phyloP scores from a whole-genome alignment of 2,113 vertebrate species.

The Hydrolagus affinis region DNA sequence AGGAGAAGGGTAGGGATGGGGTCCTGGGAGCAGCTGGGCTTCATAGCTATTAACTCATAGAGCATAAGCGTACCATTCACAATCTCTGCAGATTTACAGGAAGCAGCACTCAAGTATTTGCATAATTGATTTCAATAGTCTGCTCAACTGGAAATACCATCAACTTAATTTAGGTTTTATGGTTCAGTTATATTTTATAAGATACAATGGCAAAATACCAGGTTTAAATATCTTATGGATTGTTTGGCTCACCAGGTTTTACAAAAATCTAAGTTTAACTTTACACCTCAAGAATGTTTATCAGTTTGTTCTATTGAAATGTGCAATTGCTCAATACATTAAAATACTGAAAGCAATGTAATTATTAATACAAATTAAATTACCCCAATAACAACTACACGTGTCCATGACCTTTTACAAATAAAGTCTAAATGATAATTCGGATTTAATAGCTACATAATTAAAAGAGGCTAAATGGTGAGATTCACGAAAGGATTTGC shows the following conservation, averaged over 20 bases:
- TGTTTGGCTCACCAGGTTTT: not conserved
- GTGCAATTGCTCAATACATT: not conserved
- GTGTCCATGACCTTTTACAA: no score
- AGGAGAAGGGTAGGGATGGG: no score
- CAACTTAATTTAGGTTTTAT: slow-evolving; percentile 14
- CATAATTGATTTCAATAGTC: not conserved
- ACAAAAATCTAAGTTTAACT: no score
- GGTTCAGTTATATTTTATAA: slow-evolving; percentile 2
- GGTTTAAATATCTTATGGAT: not conserved
- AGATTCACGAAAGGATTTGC: no score
- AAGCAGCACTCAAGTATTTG: not conserved
- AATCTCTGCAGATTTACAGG: not conserved
- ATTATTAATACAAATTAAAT: not conserved
- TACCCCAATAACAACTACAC: not conserved
- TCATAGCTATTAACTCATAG: not conserved
- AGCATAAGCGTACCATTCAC: not conserved
- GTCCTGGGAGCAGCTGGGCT: no score
- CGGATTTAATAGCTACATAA: not conserved
- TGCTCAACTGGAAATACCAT: not conserved
- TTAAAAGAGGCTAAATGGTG: no score
- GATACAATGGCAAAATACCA: no score
- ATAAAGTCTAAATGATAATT: not conserved
- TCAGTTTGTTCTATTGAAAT: no score
- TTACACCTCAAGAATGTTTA: no score
- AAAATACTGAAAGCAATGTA: not conserved